These are phyloP conservation scores for Intellagama lesueurii DNA, from an alignment of 2,797 vertebrate genomes.

Conservation along the genomic window DNA sequence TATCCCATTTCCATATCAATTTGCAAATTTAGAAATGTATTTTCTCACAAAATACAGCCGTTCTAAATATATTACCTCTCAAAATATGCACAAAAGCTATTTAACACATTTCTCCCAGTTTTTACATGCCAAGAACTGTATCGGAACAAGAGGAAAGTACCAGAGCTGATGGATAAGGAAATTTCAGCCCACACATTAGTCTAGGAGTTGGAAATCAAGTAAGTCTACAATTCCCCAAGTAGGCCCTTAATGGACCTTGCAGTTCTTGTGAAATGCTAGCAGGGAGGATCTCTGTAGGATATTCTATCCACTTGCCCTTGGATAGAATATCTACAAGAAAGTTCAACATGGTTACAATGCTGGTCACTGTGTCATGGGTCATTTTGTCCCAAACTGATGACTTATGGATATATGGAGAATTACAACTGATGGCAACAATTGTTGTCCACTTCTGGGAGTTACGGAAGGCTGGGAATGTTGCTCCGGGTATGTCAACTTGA, in stretches of 20 bases:
- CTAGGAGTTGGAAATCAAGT: neutral
- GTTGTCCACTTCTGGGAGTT: too few relatives aligned
- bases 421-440: too few relatives aligned
- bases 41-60: neutral
- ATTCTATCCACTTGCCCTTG: neutral
- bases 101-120: neutral
- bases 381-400: too few relatives aligned
- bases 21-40: neutral
- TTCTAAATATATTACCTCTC: conserved; percentile 1
- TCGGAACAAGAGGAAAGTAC: neutral
- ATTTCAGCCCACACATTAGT: neutral
- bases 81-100: neutral
- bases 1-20: neutral
- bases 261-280: neutral
- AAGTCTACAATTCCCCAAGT: neutral
- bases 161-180: neutral
- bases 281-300: neutral
- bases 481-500: too few relatives aligned
- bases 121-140: neutral
- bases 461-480: too few relatives aligned
- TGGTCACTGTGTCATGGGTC: neutral
- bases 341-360: neutral
- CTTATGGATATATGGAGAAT: too few relatives aligned
- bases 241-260: neutral
- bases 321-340: neutral